A percentile compares a stretch with the other conserved stretches of the same genome.
Evolutionary conservation across 2,888 invertebrate genomes (phyloP).

Genomic region (Priocnemis perturbator): DNA sequence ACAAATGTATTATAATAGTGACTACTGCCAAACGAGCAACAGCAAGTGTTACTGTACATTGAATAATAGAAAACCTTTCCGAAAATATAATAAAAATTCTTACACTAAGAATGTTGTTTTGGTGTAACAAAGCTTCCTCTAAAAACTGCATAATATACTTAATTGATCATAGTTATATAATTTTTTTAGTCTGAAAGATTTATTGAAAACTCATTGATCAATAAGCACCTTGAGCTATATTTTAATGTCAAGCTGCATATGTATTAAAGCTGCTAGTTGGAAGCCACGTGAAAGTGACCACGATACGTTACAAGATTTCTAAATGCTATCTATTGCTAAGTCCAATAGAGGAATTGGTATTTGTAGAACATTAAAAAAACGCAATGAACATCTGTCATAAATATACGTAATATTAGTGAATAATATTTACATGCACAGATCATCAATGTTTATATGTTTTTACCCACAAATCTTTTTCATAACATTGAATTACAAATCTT

Average conservation of each 20-base stretch:
- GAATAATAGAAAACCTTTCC: neutral
- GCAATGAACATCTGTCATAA: too few species aligned
- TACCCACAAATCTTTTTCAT: too few species aligned
- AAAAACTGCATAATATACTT: neutral
- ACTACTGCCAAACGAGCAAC: neutral
- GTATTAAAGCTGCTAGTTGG: neutral
- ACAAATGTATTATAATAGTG: neutral
- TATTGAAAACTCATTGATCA: neutral
- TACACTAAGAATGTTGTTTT: neutral
- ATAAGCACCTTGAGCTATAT: neutral
- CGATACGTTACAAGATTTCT: neutral
- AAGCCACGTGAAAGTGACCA: neutral
- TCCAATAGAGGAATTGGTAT: neutral
- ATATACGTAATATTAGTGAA: too few species aligned
- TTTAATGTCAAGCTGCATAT: neutral
- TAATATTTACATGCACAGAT: too few species aligned
- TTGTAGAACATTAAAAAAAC: too few species aligned
- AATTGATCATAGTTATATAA: too few species aligned
- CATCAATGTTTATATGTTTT: too few species aligned
- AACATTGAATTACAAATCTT: too few species aligned
- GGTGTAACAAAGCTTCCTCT: neutral
- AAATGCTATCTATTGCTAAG: neutral
- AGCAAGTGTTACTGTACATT: constrained; percentile 3
- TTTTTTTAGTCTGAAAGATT: neutral
- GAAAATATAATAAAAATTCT: constrained; percentile 6